Evolutionary conservation across 2,888 invertebrate genomes (phyloP), one percentile per base, ranked within the genome.

Genomic region (Nomada fucata): DNA sequence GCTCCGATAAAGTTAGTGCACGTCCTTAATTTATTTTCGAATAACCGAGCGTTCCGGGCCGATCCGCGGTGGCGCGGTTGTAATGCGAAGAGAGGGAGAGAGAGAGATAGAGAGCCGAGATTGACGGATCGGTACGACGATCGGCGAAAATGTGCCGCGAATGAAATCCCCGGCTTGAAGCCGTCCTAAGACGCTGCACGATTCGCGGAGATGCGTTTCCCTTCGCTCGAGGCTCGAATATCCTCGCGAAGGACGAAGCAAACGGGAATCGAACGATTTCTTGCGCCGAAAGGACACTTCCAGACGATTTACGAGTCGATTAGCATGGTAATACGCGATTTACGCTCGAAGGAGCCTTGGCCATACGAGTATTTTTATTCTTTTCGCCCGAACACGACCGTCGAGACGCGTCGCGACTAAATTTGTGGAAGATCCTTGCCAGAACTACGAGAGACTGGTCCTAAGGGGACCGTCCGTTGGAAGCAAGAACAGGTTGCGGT

Each of bases 281-380:
- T 86, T 86, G 83, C 84, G 70, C 80, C 79, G 76, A 86, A 83
- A 76, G 87, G 83, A 87, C 86, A 85, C 84, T 79, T 83, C 68
- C 76, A 67, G 82, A 73, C 86, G 86, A 91, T 91, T 90, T 91
- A 91, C 89, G 90, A 90, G 88, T 88, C 91, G 89, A 91, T 90
- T 90, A 91, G 90, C 89, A 91, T 90, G 87, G 88, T 91, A 91
- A 91, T 91, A 78, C 83, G 86, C 87, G 85, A 90, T 90, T 90
- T 89, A 90, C 86, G 84, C 84, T 76, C 84, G 83, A 74, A 83
- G 81, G 76, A 90, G 84, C 88, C 89, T 89, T 88, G 88, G 60
- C 72, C 65, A 52, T 78, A 79, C 84, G 74, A 70, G 82, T 87
- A 88, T 88, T 89, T 88, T 89, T 87, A 82, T 87, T 83, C 83